phyloP scores from a whole-genome alignment of 2,888 invertebrate genomes.

The Ernsta delagoae region DNA sequence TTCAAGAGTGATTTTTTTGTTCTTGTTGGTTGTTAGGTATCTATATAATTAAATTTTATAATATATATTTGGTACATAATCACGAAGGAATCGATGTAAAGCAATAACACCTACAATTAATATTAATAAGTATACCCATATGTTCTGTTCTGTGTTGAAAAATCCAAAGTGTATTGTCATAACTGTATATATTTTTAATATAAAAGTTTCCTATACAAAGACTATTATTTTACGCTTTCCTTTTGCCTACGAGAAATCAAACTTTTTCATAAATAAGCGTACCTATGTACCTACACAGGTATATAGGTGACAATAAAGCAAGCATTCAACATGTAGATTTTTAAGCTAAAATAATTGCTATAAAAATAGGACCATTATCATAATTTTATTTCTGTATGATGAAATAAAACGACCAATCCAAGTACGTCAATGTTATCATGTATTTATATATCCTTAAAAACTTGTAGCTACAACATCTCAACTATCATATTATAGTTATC shows the following conservation, averaged over 20 bases:
- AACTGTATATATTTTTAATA: constrained; percentile 74
- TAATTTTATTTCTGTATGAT: too few relatives aligned
- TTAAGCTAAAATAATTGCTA: too few relatives aligned
- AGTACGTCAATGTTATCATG: constrained; percentile 69
- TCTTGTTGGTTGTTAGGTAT: not conserved
- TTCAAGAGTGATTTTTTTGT: constrained; percentile 2
- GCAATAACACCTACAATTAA: too few relatives aligned
- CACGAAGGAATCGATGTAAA: not conserved
- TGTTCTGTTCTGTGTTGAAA: too few relatives aligned
- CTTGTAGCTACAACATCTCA: constrained; percentile 79
- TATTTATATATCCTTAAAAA: constrained; percentile 77
- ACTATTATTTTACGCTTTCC: not conserved
- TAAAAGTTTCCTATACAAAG: constrained; percentile 49
- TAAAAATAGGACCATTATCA: too few relatives aligned
- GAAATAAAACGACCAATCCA: constrained; percentile 37
- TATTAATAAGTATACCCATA: too few relatives aligned
- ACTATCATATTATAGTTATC: constrained; percentile 61
- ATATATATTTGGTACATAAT: constrained; percentile 10
- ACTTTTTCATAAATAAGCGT: too few relatives aligned
- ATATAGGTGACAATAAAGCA: too few relatives aligned
- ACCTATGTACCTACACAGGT: too few relatives aligned
- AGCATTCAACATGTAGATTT: too few relatives aligned
- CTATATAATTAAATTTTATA: too few relatives aligned
- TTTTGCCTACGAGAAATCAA: too few relatives aligned
- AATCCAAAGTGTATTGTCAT: constrained; percentile 45